A percentile compares a stretch with the other conserved stretches of the same genome.
Conservation (phyloP, 2,888 invertebrate species). For the Leptopilina syphax region DNA sequence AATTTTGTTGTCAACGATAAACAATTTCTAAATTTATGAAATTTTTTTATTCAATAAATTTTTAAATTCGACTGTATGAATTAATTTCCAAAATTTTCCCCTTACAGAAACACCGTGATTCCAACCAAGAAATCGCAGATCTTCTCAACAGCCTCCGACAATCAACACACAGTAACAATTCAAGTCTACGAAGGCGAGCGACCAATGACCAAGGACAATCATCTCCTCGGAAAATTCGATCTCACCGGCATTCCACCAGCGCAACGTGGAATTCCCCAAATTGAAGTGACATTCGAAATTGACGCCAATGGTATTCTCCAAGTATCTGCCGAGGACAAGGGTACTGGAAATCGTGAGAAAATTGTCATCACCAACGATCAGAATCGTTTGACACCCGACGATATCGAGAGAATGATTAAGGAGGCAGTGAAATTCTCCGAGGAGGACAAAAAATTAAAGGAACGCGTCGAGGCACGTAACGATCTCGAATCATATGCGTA, state of each 20-base stretch:
- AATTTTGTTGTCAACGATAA: too few species aligned
- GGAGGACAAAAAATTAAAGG: conserved; percentile 98
- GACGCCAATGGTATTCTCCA: conserved; percentile 96
- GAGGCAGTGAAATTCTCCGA: conserved; percentile 99
- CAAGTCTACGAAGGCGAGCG: conserved; percentile 98
- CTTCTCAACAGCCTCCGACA: conserved; percentile 99
- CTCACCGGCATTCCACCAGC: conserved; percentile 97
- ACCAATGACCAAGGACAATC: conserved; percentile 99
- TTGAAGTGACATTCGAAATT: conserved; percentile 96
- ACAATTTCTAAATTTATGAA: too few species aligned
- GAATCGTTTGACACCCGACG: conserved; percentile 97
- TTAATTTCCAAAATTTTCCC: too few species aligned
- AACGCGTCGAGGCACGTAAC: conserved; percentile 96
- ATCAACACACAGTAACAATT: conserved; percentile 99
- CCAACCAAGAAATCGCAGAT: conserved; percentile 99
- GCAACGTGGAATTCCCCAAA: conserved; percentile 94
- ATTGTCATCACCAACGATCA: conserved; percentile 99
- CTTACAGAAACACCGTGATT: conserved; percentile 93
- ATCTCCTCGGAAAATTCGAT: conserved; percentile 98
- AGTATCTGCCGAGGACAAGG: conserved; percentile 99
- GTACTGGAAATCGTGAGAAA: conserved; percentile 98
- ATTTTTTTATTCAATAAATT: too few species aligned
- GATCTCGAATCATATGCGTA: conserved; percentile 98
- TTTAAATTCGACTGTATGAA: too few species aligned
- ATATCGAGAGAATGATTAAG: conserved; percentile 99